Evolutionary conservation across 1,140 invertebrate genomes (phyloP), one percentile per base, ranked within the genome.

Genomic region (Drosophila hydei): DNA sequence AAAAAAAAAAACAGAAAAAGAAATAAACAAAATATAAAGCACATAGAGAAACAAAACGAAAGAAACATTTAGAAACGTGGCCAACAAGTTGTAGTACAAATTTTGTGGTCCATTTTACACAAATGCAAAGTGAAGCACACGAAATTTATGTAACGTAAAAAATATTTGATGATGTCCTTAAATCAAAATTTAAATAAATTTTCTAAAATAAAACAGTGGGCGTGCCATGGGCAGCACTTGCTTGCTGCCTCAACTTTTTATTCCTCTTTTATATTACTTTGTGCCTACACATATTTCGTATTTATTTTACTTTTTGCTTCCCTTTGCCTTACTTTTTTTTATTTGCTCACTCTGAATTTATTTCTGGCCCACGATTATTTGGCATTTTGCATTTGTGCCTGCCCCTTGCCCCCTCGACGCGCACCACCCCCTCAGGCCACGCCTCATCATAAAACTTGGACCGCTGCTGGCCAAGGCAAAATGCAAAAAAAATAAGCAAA

Each of bases 171-270:
- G 83, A 88, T 87, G 84, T 87, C 83, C 83, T 88, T 87, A 88
- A 87, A 87, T 87, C 83, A 87, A 87, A 87, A 87, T 83, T 87
- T 87, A 87, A 87, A 87, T 83, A 87, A 89, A 83, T 87, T 88
- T 78, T 61, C 65, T 64, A 59, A 80, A 79, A 79, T 72, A 72
- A 80, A 78, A 59, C 54, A 50, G 18, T 30, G 42, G 51, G 30
- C 40, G 33, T 18, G 7, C 23, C 40, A 38, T 21, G 48, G 27
- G 38, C 19, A 25, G 40, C 48, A 33, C 40, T 50, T 50, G 38
- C 23, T 12, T 33, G 36, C 8, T 38, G 51, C 18, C 33, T 56
- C 14, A 60, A 47, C 56, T 62, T 77, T 83, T 76, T 77, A 79
- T 84, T 74, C 61, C 55, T 56, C 25, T 51, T 21, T 54, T 67